Conservation (phyloP, 2,888 invertebrate genomes). For the Brassicogethes aeneus region DNA sequence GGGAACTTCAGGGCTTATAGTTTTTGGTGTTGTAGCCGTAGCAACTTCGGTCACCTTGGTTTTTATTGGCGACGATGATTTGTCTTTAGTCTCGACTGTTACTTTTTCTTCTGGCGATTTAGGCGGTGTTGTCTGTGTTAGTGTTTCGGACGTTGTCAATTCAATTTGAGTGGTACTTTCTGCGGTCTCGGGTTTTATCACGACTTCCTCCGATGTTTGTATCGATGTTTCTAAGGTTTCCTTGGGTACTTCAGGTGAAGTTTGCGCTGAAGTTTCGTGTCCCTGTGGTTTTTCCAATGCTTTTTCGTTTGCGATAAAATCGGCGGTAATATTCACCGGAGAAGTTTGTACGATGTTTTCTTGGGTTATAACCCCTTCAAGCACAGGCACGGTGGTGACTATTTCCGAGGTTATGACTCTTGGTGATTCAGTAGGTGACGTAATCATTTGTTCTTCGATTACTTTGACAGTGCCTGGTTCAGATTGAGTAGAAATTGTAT, state of each 20-base stretch:
- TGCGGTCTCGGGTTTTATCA: conserved; percentile 39
- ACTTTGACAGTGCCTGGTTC: conserved; percentile 55
- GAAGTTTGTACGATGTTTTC: conserved; percentile 53
- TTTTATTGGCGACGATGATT: conserved; percentile 37
- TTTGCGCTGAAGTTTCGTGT: conserved; percentile 42
- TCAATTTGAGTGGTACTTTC: conserved; percentile 44
- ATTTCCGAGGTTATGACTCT: conserved; percentile 41
- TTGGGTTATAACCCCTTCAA: conserved; percentile 50
- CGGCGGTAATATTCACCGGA: conserved; percentile 29
- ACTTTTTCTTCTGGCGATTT: conserved; percentile 21
- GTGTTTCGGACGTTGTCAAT: conserved; percentile 21
- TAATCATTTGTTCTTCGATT: conserved; percentile 53
- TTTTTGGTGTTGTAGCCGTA: conserved; percentile 27
- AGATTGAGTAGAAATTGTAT: conserved; percentile 49
- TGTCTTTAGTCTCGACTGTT: conserved; percentile 35
- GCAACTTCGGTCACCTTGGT: conserved; percentile 30
- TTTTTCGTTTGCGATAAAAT: conserved; percentile 35
- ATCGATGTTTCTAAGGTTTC: conserved; percentile 42
- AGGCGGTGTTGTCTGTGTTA: conserved; percentile 44
- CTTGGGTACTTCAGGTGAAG: conserved; percentile 44
- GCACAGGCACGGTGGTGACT: conserved; percentile 48
- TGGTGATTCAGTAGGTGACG: conserved; percentile 48
- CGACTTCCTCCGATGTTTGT: conserved; percentile 47
- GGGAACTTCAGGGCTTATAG: not conserved
- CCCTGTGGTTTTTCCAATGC: conserved; percentile 31